Evolutionary conservation across 2,888 invertebrate genomes (phyloP), one percentile per base, ranked within the genome.

Genomic region (Drosophila engyochracea): DNA sequence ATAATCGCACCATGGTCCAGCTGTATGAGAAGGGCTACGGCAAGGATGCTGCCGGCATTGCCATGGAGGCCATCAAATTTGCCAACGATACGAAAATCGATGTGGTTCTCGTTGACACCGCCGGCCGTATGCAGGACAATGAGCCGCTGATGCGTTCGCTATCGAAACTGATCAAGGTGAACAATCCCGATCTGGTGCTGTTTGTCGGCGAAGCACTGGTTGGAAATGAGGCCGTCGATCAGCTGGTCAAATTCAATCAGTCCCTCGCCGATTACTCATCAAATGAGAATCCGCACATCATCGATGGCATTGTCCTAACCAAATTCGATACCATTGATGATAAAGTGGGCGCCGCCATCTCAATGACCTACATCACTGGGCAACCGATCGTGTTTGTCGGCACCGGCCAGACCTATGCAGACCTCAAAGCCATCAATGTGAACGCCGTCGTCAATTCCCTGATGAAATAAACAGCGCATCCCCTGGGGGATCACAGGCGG

Each of bases 251-350:
- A 94, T 99, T 99, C 94, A 99, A 99, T 94, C 98, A 98, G 93
- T 98, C 99, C 0, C 94, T 99, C 51, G 99, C 99, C 10, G 99
- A 99, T 94, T 97, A 97, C 94, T 96, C 96, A 63, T 95, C 96
- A 0, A 95, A 96, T 1, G 94, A 94, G 66, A 96, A 96, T 93
- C 98, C 98, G 0, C 98, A 98, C 91, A 96, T 98, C 53, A 99
- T 99, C 85, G 99, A 99, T 94, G 99, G 99, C 59, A 99, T 99
- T 85, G 99, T 99, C 16, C 95, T 99, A 55, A 99, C 99, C 10
- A 99, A 99, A 94, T 99, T 99, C 94, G 99, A 99, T 93, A 99
- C 99, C 0, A 99, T 99, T 89, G 99, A 99, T 93, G 99, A 99
- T 93, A 99, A 99, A 73, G 97, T 99, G 31, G 99, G 99, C 14